Evolutionary conservation across 2,888 invertebrate genomes (phyloP).

Genomic region (Cosmia trapezina): DNA sequence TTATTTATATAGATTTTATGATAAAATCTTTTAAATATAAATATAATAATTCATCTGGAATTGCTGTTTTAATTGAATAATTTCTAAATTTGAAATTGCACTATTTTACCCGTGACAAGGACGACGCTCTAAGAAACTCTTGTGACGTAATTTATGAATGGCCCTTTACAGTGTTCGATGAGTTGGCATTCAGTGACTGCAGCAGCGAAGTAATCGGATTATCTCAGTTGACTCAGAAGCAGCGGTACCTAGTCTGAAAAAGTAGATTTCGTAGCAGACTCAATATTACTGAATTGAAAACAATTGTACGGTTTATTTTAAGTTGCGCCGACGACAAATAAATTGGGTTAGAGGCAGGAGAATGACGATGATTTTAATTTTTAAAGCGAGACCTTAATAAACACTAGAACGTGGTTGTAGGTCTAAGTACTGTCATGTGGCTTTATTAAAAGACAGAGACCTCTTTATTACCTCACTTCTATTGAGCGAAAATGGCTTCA

Average conservation of each 20-base stretch:
- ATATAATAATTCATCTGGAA: neutral
- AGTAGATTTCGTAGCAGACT: neutral
- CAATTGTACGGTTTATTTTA: too few relatives aligned
- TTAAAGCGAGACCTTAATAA: too few relatives aligned
- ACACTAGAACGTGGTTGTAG: too few relatives aligned
- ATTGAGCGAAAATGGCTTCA: neutral
- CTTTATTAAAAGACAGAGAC: too few relatives aligned
- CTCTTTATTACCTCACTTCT: too few relatives aligned
- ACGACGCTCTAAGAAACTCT: neutral
- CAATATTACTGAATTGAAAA: too few relatives aligned
- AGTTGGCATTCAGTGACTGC: constrained; percentile 11
- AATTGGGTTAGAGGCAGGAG: too few relatives aligned
- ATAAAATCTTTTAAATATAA: neutral
- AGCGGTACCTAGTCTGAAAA: neutral
- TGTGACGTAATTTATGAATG: neutral
- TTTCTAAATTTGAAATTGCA: neutral
- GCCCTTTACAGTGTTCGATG: neutral
- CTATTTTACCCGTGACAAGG: neutral
- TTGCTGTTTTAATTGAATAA: neutral
- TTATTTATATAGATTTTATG: too few relatives aligned
- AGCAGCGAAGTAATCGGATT: constrained; percentile 15
- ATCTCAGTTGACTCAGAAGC: constrained; percentile 10
- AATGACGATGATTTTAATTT: too few relatives aligned
- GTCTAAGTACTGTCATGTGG: too few relatives aligned
- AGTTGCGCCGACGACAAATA: too few relatives aligned